Evolutionary conservation across 2,797 vertebrate genomes (phyloP).

Genomic region (Alectoris magna): DNA sequence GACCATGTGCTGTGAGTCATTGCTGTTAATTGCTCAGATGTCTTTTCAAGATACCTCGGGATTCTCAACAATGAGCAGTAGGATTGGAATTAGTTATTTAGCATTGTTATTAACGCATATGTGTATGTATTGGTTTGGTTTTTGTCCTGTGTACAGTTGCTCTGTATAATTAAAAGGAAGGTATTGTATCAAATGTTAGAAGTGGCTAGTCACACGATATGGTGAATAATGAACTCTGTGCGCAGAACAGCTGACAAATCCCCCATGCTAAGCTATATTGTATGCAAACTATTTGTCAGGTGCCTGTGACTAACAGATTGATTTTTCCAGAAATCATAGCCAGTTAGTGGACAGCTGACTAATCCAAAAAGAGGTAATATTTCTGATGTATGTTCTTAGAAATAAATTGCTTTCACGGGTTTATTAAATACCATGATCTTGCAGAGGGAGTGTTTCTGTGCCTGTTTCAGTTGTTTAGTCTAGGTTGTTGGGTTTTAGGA

Average conservation of each 20-base stretch:
- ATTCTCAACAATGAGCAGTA: not conserved
- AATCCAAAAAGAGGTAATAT: not conserved
- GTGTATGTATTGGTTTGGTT: not conserved
- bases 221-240: constrained; percentile 12
- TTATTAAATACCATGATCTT: not conserved
- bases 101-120: not conserved
- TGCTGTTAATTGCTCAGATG: constrained; percentile 48
- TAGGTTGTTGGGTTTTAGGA: not conserved
- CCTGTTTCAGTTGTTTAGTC: not conserved
- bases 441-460: not conserved
- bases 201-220: not conserved
- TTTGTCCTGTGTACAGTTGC: not conserved
- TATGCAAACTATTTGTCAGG: constrained; percentile 56
- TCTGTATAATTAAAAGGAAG: not conserved
- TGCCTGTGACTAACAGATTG: constrained; percentile 15
- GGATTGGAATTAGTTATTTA: not conserved
- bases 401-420: not conserved
- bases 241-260: constrained; percentile 26
- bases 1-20: constrained; percentile 43
- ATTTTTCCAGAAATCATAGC: constrained; percentile 18
- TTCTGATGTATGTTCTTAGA: not conserved
- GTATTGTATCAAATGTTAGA: not conserved
- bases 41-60: constrained; percentile 28
- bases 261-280: constrained; percentile 25
- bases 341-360: constrained; percentile 17